Conservation (phyloP, 1,140 invertebrate genomes). For the Diachasmimorpha longicaudata region DNA sequence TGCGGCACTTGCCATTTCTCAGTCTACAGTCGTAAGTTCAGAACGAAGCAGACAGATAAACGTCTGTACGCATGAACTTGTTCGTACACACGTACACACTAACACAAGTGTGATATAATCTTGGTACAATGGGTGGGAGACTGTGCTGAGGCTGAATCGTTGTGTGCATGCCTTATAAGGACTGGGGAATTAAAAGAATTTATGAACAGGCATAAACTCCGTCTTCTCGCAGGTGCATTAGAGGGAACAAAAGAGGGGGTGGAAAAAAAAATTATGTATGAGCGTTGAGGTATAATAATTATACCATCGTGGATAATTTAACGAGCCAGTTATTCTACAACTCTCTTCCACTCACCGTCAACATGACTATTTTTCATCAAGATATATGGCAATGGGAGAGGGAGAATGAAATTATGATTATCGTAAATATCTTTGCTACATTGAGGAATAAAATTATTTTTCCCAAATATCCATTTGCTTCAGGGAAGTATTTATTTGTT, state of each 20-base stretch:
- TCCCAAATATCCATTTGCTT: too few species aligned
- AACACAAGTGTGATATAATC: background rate
- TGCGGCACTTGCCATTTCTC: background rate
- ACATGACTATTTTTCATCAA: background rate
- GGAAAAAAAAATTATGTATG: background rate
- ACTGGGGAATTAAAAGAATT: constrained; percentile 18
- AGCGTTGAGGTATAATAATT: constrained; percentile 7
- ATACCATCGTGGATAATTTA: constrained; percentile 9
- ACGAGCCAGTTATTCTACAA: background rate
- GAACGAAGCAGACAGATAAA: background rate
- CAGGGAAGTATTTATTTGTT: too few species aligned
- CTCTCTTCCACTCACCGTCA: background rate
- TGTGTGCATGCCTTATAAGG: background rate
- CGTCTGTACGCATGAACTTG: background rate
- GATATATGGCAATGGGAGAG: background rate
- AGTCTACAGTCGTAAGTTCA: background rate
- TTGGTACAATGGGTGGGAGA: background rate
- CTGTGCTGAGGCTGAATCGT: background rate
- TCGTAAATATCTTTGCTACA: too few species aligned
- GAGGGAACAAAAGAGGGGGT: background rate
- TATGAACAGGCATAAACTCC: constrained; percentile 11
- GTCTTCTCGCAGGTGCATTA: background rate
- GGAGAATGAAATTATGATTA: background rate
- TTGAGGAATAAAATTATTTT: too few species aligned
- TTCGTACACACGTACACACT: background rate